These are phyloP conservation scores for Glandiceps talaboti DNA, from an alignment of 53 echinoderm and acorn worm genomes.

Conservation along the genomic window DNA sequence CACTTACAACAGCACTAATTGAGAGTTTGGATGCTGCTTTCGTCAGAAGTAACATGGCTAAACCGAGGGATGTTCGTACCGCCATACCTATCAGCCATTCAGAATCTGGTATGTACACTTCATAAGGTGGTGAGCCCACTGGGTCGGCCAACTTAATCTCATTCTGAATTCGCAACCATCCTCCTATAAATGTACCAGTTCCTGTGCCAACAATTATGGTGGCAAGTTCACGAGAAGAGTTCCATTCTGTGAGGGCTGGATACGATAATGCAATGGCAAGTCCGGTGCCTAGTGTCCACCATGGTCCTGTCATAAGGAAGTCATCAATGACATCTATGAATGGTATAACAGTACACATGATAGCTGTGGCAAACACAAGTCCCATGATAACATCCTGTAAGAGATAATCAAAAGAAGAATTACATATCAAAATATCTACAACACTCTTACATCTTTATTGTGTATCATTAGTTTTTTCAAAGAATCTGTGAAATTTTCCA, in stretches of 20 bases:
- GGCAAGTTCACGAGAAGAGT: background rate
- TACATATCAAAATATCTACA: too few species aligned
- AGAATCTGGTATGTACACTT: background rate
- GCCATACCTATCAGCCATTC: background rate
- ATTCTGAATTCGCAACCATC: background rate
- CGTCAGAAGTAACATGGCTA: background rate
- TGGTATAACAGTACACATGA: constrained; percentile 50
- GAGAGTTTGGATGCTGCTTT: background rate
- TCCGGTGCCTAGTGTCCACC: background rate
- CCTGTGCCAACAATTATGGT: background rate
- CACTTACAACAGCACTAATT: background rate
- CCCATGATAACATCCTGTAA: constrained; percentile 79
- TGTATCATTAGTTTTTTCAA: too few species aligned
- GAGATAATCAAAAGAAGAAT: too few species aligned
- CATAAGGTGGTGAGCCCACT: background rate
- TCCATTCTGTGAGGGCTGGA: background rate
- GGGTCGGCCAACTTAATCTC: background rate
- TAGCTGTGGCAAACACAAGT: constrained; percentile 30
- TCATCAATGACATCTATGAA: constrained; percentile 51
- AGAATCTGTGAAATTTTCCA: too few species aligned
- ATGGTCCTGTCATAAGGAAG: constrained; percentile 1
- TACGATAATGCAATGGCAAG: background rate
- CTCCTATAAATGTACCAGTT: background rate
- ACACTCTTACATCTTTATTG: too few species aligned
- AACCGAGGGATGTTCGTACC: background rate